Evolutionary conservation across 2,888 invertebrate species (phyloP).

Genomic region (Ctenicera cuprea): DNA sequence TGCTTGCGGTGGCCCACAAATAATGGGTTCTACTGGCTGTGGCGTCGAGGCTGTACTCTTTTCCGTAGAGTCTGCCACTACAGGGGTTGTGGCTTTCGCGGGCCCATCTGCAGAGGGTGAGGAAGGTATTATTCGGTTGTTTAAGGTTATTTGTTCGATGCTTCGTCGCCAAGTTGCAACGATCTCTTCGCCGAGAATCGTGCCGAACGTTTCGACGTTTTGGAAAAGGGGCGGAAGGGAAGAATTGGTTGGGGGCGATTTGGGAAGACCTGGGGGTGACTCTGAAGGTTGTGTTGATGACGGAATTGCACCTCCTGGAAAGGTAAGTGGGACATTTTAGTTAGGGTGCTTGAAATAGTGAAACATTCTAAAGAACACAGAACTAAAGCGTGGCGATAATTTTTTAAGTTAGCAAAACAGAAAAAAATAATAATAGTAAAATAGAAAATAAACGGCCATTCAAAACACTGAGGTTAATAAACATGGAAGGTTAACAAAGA

Average conservation of each 20-base stretch:
- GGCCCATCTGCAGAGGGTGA: conserved; percentile 62
- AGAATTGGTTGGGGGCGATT: conserved; percentile 56
- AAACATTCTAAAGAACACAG: conserved; percentile 1
- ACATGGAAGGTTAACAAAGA: background rate
- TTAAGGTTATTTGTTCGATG: conserved; percentile 75
- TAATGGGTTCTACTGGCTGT: conserved; percentile 71
- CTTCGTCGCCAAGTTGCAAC: conserved; percentile 87
- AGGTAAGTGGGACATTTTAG: conserved; percentile 50
- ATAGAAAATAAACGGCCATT: conserved; percentile 6
- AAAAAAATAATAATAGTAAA: background rate
- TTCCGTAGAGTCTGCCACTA: conserved; percentile 69
- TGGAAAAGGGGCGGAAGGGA: conserved; percentile 76
- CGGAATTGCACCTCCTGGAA: conserved; percentile 65
- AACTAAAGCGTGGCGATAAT: background rate
- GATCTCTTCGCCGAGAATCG: conserved; percentile 87
- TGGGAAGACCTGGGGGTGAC: conserved; percentile 55
- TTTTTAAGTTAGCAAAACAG: background rate
- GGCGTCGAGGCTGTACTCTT: conserved; percentile 74
- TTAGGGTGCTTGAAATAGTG: conserved; percentile 22
- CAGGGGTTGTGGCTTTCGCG: conserved; percentile 72
- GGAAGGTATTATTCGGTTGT: conserved; percentile 64
- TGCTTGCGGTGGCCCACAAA: conserved; percentile 64
- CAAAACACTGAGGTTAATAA: conserved; percentile 5
- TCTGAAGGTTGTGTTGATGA: conserved; percentile 58
- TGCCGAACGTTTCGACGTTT: conserved; percentile 83